Evolutionary conservation across 2,888 invertebrate species (phyloP).

Genomic region (Pediacus dermestoides): DNA sequence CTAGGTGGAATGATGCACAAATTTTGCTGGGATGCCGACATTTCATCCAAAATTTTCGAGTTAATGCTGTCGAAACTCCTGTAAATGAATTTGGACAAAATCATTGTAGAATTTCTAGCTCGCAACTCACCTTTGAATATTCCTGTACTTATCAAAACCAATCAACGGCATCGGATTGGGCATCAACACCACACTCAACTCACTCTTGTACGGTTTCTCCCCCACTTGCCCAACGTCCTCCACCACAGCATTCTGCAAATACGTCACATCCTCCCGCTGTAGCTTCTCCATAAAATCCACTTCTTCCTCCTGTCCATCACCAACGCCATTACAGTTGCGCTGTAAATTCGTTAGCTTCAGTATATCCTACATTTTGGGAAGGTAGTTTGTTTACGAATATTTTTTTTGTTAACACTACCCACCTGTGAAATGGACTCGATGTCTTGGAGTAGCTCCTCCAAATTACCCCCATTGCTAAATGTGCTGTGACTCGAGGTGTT

Average conservation of each 20-base stretch:
- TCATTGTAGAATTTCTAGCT: neutral
- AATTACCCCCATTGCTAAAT: constrained; percentile 55
- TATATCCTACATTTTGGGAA: constrained; percentile 37
- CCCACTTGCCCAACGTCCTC: constrained; percentile 15
- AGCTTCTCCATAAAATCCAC: constrained; percentile 14
- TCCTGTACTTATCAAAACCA: constrained; percentile 48
- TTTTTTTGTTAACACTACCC: constrained; percentile 9
- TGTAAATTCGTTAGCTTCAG: constrained; percentile 38
- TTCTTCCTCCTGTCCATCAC: neutral
- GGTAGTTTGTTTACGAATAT: too few species aligned
- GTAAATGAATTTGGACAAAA: constrained; percentile 10
- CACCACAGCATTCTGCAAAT: constrained; percentile 21
- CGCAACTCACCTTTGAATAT: constrained; percentile 38
- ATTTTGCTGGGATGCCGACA: constrained; percentile 33
- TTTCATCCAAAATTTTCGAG: constrained; percentile 33
- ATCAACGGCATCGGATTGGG: constrained; percentile 49
- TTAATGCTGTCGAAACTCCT: constrained; percentile 44
- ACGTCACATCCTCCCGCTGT: constrained; percentile 19
- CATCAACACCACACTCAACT: constrained; percentile 48
- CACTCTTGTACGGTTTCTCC: constrained; percentile 45
- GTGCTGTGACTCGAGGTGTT: constrained; percentile 39
- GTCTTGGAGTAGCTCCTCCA: constrained; percentile 66
- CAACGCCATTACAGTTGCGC: constrained; percentile 17
- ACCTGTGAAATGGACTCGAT: constrained; percentile 59
- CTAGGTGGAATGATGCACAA: constrained; percentile 30